Base-by-base conservation (phyloP, 1,140 invertebrate genomes). In the Matsumurasca onukii region DNA sequence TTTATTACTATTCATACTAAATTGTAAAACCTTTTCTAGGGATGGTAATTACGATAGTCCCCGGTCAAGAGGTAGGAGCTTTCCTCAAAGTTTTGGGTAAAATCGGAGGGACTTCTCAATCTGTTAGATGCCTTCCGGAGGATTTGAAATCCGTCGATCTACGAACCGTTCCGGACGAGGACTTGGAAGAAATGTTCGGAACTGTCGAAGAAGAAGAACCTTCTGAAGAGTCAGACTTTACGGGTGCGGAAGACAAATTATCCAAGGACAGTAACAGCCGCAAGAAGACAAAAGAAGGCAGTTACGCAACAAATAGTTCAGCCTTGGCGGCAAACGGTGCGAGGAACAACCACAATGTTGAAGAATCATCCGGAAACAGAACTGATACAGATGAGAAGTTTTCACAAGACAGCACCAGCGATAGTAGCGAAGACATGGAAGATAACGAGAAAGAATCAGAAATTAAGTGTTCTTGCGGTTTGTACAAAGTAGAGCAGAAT, bases 131-230 rank as follows among this genome's bases (percentile, higher is more conserved):
- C 1, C 13, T 59, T 29, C 55, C 55, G 3, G 15, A 59, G n/a
- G 3, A 25, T 27, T 24, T 59, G 25, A 59, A 29, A 3, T 5
- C 13, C n/a, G 30, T 59, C 5, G 55, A 59, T 59, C 25, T 59
- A 12, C 30, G 55, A 27, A 59, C 15, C 25, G 30, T 29, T 5
- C n/a, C 55, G 12, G 25, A 59, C 15, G 25, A 29, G 9, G 24
- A 59, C 3, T 59, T 59, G 25, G 55, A 59, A 59, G 30, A 59
- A 59, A n/a, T 59, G 15, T 27, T 13, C n/a, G 55, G 55, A 27
- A 29, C 30, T 9, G 25, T 59, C 5, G 55, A 59, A 25, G 15
- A 2, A 9, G 17, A 39, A 17, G 34, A 39, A 39, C 34, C 5
- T 39, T 39, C 34, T 9, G 34, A 39, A 39, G 34, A 39, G 17